Evolutionary conservation across 2,113 vertebrate species (phyloP).

Genomic region (Phalacrocorax aristotelis): DNA sequence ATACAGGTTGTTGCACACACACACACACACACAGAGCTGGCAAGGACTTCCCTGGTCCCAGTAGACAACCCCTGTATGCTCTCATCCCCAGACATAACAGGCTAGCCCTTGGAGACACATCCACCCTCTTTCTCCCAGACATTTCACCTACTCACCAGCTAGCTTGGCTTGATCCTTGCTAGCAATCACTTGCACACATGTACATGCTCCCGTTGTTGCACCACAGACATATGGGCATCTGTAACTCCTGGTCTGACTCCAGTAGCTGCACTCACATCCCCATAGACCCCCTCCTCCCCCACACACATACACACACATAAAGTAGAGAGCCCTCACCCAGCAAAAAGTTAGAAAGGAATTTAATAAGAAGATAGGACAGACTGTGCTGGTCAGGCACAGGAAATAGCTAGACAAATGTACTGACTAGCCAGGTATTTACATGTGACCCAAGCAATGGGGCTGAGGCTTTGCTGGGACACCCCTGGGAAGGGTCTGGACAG

Average conservation of each 20-base stretch:
- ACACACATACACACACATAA: rapidly evolving
- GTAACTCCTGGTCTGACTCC: neutral
- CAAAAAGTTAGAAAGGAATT: neutral
- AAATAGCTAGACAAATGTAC: neutral
- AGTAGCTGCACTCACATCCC: neutral
- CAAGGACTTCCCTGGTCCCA: neutral
- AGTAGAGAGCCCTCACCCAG: neutral
- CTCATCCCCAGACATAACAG: neutral
- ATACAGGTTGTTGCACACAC: neutral
- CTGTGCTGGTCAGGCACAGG: rapidly evolving
- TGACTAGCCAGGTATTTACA: neutral
- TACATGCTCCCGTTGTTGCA: neutral
- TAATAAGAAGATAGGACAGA: neutral
- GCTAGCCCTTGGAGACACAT: neutral
- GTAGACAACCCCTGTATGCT: rapidly evolving
- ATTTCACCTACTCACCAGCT: neutral
- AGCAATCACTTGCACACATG: neutral
- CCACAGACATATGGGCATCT: neutral
- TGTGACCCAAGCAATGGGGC: neutral
- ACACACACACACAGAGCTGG: neutral
- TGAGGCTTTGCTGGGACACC: neutral
- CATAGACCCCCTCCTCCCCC: rapidly evolving
- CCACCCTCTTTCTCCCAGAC: neutral
- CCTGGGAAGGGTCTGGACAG: neutral
- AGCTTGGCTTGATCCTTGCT: rapidly evolving